Base-by-base conservation (phyloP, 2,113 vertebrate species). In the Orycteropus afer region DNA sequence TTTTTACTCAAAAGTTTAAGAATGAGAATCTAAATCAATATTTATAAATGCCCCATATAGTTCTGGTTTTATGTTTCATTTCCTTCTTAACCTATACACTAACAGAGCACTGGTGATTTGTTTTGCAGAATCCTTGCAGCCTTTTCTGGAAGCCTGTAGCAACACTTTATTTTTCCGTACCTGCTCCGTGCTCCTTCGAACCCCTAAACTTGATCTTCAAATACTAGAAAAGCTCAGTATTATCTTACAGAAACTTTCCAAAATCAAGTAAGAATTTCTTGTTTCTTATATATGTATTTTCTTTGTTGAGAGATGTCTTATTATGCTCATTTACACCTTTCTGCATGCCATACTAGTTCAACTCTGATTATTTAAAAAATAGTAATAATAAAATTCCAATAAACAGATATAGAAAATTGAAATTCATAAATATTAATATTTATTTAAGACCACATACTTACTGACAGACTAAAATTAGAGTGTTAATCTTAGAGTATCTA, bases 231-330 rank as follows among this genome's bases (percentile, higher is more conserved):
- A 99, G 96, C 97, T 99, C 93, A 99, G 98, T 93, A 98, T 99
- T 95, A 97, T 99, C 69, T 98, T 99, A 22, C 99, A 99, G 98
- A 99, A 99, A 69, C 99, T 99, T 96, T 99, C 99, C 63, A 98
- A 98, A 96, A 98, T 99, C 96, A 99, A 99, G 99, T 99, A 98
- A 98, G 98, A 45, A 47, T 95, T 95, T 95, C 40, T 53, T 55
- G 45, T 79, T 92, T 85, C 29, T 87, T 34, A 73, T 0, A n/a
- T n/a, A n/a, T n/a, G n/a, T n/a, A 27, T 91, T 86, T 91, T 65
- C 4, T 90, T 47, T 22, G n/a, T 94, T 67, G 32, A 79, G 85
- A 82, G 2, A 34, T 88, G 18, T 23, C 9, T 87, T 76, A 67
- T 23, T 84, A 11, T 78, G 47, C 32, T 87, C 27, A 61, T 89